Evolutionary conservation across 2,888 invertebrate genomes (phyloP).

Genomic region (Pseudoips prasinana): DNA sequence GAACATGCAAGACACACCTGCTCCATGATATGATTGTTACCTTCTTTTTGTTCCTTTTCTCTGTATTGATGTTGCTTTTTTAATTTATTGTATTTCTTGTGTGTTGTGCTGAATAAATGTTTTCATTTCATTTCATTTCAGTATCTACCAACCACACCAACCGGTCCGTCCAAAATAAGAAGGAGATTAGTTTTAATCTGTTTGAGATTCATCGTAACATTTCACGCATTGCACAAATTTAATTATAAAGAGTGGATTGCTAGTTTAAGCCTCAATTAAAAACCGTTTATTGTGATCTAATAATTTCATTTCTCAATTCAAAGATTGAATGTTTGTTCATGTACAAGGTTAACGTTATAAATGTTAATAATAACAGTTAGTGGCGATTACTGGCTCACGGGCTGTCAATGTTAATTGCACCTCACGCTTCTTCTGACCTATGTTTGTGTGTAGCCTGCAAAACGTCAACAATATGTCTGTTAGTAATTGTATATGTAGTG

Average conservation of each 20-base stretch:
- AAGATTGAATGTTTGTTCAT: slow-evolving; percentile 23
- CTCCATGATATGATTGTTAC: no score
- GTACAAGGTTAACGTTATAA: slow-evolving; percentile 29
- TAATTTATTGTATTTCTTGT: no score
- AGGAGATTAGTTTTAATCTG: neutral
- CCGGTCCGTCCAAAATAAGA: no score
- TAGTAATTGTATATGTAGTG: no score
- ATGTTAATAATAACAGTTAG: slow-evolving; percentile 21
- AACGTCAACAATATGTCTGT: neutral
- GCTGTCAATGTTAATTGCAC: slow-evolving; percentile 31
- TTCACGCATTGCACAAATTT: slow-evolving; percentile 14
- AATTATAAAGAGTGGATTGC: slow-evolving; percentile 6
- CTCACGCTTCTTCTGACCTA: slow-evolving; percentile 3
- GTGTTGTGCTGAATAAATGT: no score
- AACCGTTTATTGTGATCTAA: slow-evolving; percentile 33
- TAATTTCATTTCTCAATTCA: slow-evolving; percentile 28
- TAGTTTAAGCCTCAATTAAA: slow-evolving; percentile 27
- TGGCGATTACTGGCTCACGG: slow-evolving; percentile 27
- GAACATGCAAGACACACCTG: no score
- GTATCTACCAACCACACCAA: no score
- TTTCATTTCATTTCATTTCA: no score
- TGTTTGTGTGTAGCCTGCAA: slow-evolving; percentile 6
- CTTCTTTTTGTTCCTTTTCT: no score
- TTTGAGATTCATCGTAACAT: neutral
- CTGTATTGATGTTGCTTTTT: no score